Percentiles rank a stretch among this genome's conserved stretches.
These are phyloP conservation scores for Tenebrosternarchus preto DNA, from an alignment of 2,113 vertebrate species.

Conservation along the genomic window DNA sequence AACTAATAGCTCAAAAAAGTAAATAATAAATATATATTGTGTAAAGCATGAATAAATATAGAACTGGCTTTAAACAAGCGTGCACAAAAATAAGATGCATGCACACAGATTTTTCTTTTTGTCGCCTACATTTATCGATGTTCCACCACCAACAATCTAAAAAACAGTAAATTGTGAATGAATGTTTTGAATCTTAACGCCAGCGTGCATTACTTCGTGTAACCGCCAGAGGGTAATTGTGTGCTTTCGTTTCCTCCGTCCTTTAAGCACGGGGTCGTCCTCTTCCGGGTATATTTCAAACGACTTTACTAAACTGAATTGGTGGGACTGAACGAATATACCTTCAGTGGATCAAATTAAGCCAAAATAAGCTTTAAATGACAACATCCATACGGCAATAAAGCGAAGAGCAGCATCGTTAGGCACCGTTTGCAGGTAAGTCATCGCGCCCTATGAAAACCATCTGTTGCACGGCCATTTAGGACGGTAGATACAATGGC, in stretches of 20 bases:
- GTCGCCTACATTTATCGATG: too few relatives aligned
- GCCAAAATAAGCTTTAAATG: conserved; percentile 20
- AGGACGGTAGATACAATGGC: conserved; percentile 20
- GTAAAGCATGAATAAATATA: too few relatives aligned
- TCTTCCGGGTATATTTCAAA: conserved; percentile 47
- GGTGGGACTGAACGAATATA: conserved; percentile 7
- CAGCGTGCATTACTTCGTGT: background rate
- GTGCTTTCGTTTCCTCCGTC: background rate
- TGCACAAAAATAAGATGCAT: too few relatives aligned
- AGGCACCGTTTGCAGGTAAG: conserved; percentile 37
- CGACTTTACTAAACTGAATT: conserved; percentile 21
- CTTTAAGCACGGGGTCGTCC: conserved; percentile 27
- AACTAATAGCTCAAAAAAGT: too few relatives aligned
- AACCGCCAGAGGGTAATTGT: conserved; percentile 33
- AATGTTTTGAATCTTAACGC: too few relatives aligned
- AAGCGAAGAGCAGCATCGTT: background rate
- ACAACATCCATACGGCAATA: background rate
- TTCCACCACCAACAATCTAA: too few relatives aligned
- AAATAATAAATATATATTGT: too few relatives aligned
- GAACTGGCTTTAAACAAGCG: too few relatives aligned
- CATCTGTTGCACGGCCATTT: conserved; percentile 37
- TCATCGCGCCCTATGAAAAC: background rate
- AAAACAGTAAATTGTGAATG: too few relatives aligned
- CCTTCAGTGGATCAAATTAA: background rate
- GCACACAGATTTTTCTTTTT: too few relatives aligned